phyloP scores from a whole-genome alignment of 2,113 vertebrate genomes.

The Penelope pileata region DNA sequence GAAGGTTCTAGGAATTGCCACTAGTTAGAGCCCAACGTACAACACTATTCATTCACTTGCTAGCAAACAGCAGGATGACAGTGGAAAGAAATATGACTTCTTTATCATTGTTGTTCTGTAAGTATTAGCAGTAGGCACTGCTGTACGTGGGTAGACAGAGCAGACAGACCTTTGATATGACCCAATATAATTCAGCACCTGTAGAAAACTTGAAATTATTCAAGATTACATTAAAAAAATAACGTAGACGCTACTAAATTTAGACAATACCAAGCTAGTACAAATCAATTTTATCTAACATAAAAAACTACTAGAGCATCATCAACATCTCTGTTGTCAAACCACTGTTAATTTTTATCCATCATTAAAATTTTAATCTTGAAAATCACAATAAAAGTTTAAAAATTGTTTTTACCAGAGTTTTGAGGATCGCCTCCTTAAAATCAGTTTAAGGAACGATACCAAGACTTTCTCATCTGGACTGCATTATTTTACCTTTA shows the following conservation, averaged over 20 bases:
- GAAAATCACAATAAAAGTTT: not conserved
- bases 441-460: not conserved
- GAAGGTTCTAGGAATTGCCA: not conserved
- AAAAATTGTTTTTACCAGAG: not conserved
- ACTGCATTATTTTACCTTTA: constrained; percentile 83
- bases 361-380: not conserved
- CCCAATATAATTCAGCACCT: not conserved
- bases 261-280: not conserved
- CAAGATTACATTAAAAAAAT: not conserved
- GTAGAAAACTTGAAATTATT: not conserved
- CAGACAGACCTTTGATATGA: not conserved
- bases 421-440: not conserved
- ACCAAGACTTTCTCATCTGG: not conserved
- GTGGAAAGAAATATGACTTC: not conserved
- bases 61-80: not conserved
- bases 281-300: not conserved
- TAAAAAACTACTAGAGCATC: not conserved
- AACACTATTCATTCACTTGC: not conserved
- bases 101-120: not conserved
- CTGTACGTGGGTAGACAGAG: not conserved
- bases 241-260: not conserved
- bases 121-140: not conserved
- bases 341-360: not conserved
- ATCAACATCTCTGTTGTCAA: not conserved
- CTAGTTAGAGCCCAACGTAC: not conserved